Percentiles rank a stretch among this genome's conserved stretches.
phyloP scores from a whole-genome alignment of 2,113 vertebrate species.

The Danionella cerebrum region DNA sequence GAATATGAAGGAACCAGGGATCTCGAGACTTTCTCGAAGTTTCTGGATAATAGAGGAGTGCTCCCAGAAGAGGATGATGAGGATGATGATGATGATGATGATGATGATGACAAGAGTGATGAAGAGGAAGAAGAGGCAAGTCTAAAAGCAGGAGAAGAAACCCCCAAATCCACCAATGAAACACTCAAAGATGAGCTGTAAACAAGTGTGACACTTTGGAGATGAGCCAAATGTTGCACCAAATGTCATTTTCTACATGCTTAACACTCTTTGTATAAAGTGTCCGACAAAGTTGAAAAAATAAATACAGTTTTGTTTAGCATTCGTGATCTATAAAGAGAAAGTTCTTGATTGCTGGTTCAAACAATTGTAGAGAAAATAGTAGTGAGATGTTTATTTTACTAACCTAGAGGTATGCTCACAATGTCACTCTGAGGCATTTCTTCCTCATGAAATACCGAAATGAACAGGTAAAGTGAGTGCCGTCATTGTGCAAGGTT shows the following conservation, averaged over 20 bases:
- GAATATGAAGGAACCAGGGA: conserved; percentile 70
- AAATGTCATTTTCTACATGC: background rate
- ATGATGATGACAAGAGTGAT: conserved; percentile 35
- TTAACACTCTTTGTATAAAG: too few species aligned
- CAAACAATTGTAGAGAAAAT: too few species aligned
- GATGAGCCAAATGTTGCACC: background rate
- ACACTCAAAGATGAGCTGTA: conserved; percentile 30
- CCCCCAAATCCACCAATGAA: background rate
- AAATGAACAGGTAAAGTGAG: conserved; percentile 30
- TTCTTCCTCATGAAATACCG: too few species aligned
- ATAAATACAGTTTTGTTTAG: too few species aligned
- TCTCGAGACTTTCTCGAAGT: conserved; percentile 78
- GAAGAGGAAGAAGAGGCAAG: background rate
- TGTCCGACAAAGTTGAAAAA: too few species aligned
- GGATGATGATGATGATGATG: conserved; percentile 29
- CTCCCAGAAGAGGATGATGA: conserved; percentile 54
- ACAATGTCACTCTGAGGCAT: too few species aligned
- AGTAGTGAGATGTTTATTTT: too few species aligned
- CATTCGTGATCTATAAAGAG: too few species aligned
- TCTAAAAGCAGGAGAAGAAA: background rate
- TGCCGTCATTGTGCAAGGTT: background rate
- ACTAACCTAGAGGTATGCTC: too few species aligned
- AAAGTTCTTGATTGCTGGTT: too few species aligned
- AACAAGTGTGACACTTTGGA: background rate
- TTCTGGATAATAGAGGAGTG: conserved; percentile 76